Conservation (phyloP, 2,113 vertebrate species). For the Atractosteus spatula region DNA sequence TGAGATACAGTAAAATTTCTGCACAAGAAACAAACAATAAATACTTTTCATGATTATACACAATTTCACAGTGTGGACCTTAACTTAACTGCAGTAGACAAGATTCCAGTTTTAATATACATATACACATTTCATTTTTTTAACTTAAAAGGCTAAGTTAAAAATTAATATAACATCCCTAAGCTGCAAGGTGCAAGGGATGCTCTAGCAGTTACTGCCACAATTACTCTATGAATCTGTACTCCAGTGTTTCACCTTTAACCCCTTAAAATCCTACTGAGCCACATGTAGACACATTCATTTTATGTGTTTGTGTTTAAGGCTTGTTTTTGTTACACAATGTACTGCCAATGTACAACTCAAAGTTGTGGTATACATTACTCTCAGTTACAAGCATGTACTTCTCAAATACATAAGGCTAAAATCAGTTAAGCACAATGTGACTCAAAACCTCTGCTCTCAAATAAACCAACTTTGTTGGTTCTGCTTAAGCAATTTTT, state of each 20-base stretch:
- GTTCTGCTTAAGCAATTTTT: slow-evolving; percentile 25
- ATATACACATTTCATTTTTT: slow-evolving; percentile 39
- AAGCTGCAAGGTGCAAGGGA: slow-evolving; percentile 34
- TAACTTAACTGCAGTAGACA: slow-evolving; percentile 55
- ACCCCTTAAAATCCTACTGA: slow-evolving; percentile 39
- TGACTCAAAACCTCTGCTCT: slow-evolving; percentile 31
- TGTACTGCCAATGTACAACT: neutral
- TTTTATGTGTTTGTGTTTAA: neutral
- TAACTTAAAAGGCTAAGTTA: slow-evolving; percentile 53
- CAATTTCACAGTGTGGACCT: slow-evolving; percentile 74
- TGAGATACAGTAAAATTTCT: slow-evolving; percentile 57
- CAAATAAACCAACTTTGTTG: slow-evolving; percentile 1
- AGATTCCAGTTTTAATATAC: slow-evolving; percentile 59
- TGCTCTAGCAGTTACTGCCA: slow-evolving; percentile 30
- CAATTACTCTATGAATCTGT: slow-evolving; percentile 31
- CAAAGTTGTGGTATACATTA: neutral
- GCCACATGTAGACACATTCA: neutral
- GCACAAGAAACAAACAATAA: slow-evolving; percentile 69
- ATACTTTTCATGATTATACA: slow-evolving; percentile 73
- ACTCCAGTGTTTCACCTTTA: slow-evolving; percentile 53
- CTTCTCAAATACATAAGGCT: slow-evolving; percentile 40
- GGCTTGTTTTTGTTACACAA: neutral
- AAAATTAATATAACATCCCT: slow-evolving; percentile 45
- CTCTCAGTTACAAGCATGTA: slow-evolving; percentile 21
- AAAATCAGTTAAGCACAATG: slow-evolving; percentile 24